These are phyloP conservation scores for Drosophila littoralis DNA, from an alignment of 1,140 invertebrate genomes.

Conservation along the genomic window DNA sequence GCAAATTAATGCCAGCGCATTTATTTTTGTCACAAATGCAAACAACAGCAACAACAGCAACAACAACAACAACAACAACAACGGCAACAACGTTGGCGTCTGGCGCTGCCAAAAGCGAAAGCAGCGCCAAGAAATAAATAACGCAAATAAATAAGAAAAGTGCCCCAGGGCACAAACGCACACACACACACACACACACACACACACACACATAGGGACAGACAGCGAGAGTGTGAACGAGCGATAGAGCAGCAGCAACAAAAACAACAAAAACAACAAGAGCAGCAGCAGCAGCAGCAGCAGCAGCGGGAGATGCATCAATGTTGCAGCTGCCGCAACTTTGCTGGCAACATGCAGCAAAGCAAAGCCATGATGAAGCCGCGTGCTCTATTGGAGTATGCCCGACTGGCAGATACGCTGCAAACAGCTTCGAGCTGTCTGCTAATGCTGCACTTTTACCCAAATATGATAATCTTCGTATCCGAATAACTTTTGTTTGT, in stretches of 20 bases:
- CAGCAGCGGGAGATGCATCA: slow-evolving; percentile 35
- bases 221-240: slow-evolving; percentile 44
- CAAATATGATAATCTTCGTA: too few relatives aligned
- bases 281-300: neutral
- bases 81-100: slow-evolving; percentile 43
- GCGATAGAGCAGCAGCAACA: slow-evolving; percentile 33
- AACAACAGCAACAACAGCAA: slow-evolving; percentile 62
- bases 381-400: neutral
- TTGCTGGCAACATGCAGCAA: slow-evolving; percentile 33
- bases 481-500: too few relatives aligned
- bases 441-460: too few relatives aligned
- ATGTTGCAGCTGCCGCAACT: slow-evolving; percentile 37
- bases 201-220: slow-evolving; percentile 10
- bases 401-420: neutral
- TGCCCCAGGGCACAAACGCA: slow-evolving; percentile 60
- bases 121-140: slow-evolving; percentile 80
- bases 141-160: slow-evolving; percentile 82
- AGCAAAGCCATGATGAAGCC: slow-evolving; percentile 2
- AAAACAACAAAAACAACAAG: too few relatives aligned
- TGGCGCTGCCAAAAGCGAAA: slow-evolving; percentile 81
- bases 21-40: slow-evolving; percentile 82
- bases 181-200: slow-evolving; percentile 11
- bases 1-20: slow-evolving; percentile 79
- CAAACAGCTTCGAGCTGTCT: neutral
- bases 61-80: slow-evolving; percentile 35